Conservation (phyloP, 2,888 invertebrate species). For the Meliscaeva auricollis region DNA sequence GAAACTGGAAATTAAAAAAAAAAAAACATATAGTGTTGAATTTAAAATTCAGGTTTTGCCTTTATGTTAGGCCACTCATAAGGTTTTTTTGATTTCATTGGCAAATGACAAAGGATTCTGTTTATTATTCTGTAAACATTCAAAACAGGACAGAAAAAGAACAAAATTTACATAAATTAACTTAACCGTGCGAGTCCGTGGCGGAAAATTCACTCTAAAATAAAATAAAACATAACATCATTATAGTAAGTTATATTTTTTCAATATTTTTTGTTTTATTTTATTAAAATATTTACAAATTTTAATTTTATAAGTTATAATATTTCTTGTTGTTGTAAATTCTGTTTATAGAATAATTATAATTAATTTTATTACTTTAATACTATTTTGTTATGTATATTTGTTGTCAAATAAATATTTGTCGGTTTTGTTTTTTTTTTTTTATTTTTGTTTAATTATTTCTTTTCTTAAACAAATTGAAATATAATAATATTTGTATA, state of each 20-base stretch:
- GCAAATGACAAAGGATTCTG: no score
- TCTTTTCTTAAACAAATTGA: constrained; percentile 43
- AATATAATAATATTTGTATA: constrained; percentile 39
- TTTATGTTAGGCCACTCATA: no score
- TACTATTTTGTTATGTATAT: constrained; percentile 47
- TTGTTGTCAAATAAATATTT: constrained; percentile 69
- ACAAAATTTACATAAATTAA: no score
- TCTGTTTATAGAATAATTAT: constrained; percentile 34
- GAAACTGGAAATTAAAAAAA: neutral
- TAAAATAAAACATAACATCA: neutral
- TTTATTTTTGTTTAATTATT: neutral
- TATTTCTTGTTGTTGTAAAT: constrained; percentile 43
- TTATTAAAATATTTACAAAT: constrained; percentile 67
- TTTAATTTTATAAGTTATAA: constrained; percentile 30
- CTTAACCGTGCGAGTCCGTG: no score
- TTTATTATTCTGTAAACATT: no score
- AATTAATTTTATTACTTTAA: constrained; percentile 31
- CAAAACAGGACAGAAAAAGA: no score
- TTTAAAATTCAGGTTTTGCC: no score
- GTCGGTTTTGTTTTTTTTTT: constrained; percentile 17
- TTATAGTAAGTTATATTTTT: neutral
- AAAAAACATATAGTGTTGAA: no score
- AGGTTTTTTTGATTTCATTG: no score
- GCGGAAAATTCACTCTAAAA: neutral
- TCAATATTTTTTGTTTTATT: constrained; percentile 40